Evolutionary conservation across 2,797 vertebrate species (phyloP).

Genomic region (Lacerta agilis): DNA sequence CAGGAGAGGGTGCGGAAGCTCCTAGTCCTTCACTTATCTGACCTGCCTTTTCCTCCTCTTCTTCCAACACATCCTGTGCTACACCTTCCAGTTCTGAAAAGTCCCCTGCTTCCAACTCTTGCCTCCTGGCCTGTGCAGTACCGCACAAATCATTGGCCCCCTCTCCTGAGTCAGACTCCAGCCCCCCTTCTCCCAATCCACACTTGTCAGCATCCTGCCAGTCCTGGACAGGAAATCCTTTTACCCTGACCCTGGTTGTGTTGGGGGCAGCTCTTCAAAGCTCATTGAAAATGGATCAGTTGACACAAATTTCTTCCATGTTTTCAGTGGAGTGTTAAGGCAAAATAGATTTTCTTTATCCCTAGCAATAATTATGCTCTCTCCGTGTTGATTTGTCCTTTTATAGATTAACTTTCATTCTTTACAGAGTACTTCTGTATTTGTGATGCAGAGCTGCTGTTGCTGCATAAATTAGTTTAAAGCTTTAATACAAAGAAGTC

Average conservation of each 20-base stretch:
- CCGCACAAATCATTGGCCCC: too few relatives aligned
- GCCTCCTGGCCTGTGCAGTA: too few relatives aligned
- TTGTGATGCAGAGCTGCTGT: background rate
- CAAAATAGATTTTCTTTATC: background rate
- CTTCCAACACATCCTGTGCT: too few relatives aligned
- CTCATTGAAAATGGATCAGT: background rate
- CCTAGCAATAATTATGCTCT: background rate
- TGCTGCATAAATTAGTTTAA: background rate
- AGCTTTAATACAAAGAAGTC: background rate
- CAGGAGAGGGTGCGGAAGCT: too few relatives aligned
- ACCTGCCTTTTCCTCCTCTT: too few relatives aligned
- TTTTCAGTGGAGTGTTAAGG: background rate
- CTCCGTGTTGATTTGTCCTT: background rate
- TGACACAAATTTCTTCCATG: background rate
- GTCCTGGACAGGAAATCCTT: too few relatives aligned
- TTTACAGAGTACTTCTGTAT: constrained; percentile 33
- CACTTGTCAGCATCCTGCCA: too few relatives aligned
- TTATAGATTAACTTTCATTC: background rate
- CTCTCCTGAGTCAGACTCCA: too few relatives aligned
- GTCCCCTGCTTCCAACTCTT: too few relatives aligned
- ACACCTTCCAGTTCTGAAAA: too few relatives aligned
- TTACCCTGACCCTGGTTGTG: background rate
- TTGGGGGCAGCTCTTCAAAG: background rate
- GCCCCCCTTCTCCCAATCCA: too few relatives aligned
- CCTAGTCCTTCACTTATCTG: too few relatives aligned